Base-by-base conservation (phyloP, 2,797 vertebrate species). In the Limnodromus scolopaceus region DNA sequence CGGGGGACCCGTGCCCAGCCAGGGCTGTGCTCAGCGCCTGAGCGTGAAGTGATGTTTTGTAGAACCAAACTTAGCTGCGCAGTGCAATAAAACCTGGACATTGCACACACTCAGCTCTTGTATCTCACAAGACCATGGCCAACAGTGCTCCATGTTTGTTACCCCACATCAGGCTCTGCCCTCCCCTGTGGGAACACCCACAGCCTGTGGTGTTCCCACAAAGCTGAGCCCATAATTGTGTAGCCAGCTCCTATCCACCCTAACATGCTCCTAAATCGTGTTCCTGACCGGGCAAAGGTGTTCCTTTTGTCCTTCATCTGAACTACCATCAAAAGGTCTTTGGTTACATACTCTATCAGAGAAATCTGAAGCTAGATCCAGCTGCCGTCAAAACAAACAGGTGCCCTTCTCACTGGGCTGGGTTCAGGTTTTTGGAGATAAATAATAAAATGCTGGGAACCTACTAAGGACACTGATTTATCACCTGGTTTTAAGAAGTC, bases 1-100 rank as follows among this genome's bases (percentile, higher is more conserved):
- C 0, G 0, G 11, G 57, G n/a, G 4, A 49, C 19, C 41, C 0
- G 1, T 87, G 39, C 19, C 11, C 6, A 30, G 22, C 16, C 3
- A 1, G 30, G 36, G 30, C 65, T 51, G 12, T 38, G 41, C 72
- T 81, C 11, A 13, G 49, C 6, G 6, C 34, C 20, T 15, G 28
- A 17, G 15, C 3, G 19, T 32, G 60, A 34, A 10, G 57, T 24
- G 69, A 3, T 68, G 19, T 54, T 46, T 57, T 61, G 32, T 46
- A 63, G 61, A n/a, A 71, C 38, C 58, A 36, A 25, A 46, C 15
- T 18, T 3, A 9, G 11, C 48, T 39, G 36, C 58, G 60, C 22
- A 7, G 20, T 39, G 45, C 41, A 9, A 1, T 39, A 27, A 77
- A 39, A 2, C 3, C 28, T 1, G 13, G 46, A 18, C 8, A 8